phyloP scores from a whole-genome alignment of 2,797 vertebrate genomes.

The Mus minutoides region DNA sequence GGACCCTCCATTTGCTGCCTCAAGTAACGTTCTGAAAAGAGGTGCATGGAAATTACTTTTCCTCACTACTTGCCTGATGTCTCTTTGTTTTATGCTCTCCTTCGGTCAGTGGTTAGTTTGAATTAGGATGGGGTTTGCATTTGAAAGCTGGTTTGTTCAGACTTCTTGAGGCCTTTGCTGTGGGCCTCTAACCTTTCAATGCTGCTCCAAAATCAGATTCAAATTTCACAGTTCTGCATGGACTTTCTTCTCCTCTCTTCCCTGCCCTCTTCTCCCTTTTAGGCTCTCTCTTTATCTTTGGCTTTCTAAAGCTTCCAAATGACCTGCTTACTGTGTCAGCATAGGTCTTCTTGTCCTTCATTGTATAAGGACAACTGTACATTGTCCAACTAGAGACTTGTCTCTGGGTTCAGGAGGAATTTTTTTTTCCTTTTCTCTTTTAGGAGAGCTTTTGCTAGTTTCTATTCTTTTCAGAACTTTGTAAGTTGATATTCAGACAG shows the following conservation, averaged over 20 bases:
- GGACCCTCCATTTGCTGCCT: neutral
- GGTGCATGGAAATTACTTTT: neutral
- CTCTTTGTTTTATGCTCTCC: neutral
- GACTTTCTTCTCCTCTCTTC: neutral
- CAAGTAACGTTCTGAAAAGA: neutral
- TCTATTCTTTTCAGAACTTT: neutral
- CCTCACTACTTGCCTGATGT: neutral
- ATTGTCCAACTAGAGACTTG: neutral
- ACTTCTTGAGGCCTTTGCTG: neutral
- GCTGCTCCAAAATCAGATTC: neutral
- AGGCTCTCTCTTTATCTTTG: neutral
- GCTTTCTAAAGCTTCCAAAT: neutral
- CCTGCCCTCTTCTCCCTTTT: neutral
- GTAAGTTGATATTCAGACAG: neutral
- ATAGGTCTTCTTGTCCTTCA: neutral
- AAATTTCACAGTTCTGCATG: neutral
- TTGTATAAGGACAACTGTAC: neutral
- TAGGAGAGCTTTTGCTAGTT: neutral
- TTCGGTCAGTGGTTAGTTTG: neutral
- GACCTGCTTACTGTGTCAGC: rapidly evolving
- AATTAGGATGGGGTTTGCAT: neutral
- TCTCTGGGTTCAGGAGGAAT: neutral
- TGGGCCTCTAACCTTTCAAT: neutral
- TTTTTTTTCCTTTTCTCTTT: neutral
- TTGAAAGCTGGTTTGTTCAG: conserved; percentile 5